phyloP scores from a whole-genome alignment of 2,113 vertebrate genomes.

The Manacus vitellinus region DNA sequence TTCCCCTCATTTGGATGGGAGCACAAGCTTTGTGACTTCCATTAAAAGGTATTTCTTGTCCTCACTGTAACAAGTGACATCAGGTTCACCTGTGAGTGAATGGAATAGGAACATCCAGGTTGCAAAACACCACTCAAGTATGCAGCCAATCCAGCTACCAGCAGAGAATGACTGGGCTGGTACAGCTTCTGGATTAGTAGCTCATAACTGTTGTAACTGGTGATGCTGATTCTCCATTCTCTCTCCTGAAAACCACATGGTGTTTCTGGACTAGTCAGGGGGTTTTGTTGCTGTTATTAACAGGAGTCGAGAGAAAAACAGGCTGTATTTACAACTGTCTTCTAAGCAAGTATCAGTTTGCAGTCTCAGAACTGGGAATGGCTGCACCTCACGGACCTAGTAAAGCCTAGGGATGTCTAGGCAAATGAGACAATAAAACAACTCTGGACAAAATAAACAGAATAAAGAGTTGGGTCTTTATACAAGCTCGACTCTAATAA shows the following conservation, averaged over 20 bases:
- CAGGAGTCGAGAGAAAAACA: neutral
- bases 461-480: neutral
- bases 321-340: neutral
- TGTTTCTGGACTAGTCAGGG: neutral
- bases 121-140: neutral
- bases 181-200: neutral
- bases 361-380: neutral
- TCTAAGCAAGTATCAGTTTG: neutral
- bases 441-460: neutral
- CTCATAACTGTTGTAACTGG: rapidly evolving
- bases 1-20: neutral
- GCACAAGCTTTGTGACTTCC: neutral
- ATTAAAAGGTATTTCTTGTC: neutral
- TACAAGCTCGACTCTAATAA: neutral
- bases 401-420: neutral
- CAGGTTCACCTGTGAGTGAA: neutral
- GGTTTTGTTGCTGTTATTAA: neutral
- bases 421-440: neutral
- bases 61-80: neutral
- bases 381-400: neutral
- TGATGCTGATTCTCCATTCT: neutral
- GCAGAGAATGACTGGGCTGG: neutral
- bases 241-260: neutral
- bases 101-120: neutral
- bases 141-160: rapidly evolving